Evolutionary conservation across 2,113 vertebrate genomes (phyloP).

Genomic region (Corydoras sp.): DNA sequence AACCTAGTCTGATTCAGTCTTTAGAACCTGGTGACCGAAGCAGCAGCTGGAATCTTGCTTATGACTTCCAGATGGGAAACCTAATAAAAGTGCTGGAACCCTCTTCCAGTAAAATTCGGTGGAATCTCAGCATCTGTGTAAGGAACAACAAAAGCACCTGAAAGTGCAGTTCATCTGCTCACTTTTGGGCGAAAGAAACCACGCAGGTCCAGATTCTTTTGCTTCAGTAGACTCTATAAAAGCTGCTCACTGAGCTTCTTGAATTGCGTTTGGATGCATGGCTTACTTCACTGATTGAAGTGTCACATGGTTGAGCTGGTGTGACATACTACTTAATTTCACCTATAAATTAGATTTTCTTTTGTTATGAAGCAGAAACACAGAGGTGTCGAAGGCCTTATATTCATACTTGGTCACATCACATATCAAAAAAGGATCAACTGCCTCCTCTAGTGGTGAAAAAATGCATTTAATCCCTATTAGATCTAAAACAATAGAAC

Average conservation of each 20-base stretch:
- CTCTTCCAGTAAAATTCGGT: neutral
- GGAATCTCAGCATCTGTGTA: constrained; percentile 1
- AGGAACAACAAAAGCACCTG: constrained; percentile 11
- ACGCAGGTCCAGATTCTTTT: neutral
- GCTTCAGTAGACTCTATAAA: neutral
- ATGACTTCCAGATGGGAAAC: too few species aligned
- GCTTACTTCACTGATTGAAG: neutral
- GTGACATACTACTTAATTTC: neutral
- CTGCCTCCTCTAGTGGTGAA: constrained; percentile 43
- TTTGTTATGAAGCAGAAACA: too few species aligned
- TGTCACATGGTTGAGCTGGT: neutral
- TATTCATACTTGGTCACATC: too few species aligned
- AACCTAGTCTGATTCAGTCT: too few species aligned
- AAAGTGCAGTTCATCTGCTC: neutral
- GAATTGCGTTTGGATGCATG: too few species aligned
- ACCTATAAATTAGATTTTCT: too few species aligned
- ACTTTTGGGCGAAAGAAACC: neutral
- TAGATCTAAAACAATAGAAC: neutral
- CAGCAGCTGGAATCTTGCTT: too few species aligned
- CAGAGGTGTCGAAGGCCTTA: too few species aligned
- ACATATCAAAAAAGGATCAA: constrained; percentile 25
- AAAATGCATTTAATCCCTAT: neutral
- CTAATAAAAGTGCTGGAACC: too few species aligned
- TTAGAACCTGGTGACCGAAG: too few species aligned
- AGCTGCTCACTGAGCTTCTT: neutral